These are phyloP conservation scores for Calliphora vicina DNA, from an alignment of 1,140 invertebrate genomes.

Conservation along the genomic window DNA sequence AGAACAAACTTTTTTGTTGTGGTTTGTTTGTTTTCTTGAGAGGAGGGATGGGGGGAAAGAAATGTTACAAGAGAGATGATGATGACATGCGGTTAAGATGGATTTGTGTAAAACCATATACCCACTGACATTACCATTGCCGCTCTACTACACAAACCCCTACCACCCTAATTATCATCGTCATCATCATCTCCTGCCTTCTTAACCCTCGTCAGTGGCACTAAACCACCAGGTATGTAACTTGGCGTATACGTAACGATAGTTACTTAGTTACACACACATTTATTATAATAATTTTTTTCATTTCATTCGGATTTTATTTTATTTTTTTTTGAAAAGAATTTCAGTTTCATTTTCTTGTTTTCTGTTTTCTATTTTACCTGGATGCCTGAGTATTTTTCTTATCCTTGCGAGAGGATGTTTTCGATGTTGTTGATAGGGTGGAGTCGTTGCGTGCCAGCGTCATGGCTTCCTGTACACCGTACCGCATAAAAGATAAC, in stretches of 20 bases:
- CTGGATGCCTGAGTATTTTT: slow-evolving; percentile 63
- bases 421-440: slow-evolving; percentile 62
- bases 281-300: not conserved
- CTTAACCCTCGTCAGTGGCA: not conserved
- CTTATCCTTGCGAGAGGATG: slow-evolving; percentile 63
- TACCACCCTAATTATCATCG: not conserved
- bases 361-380: slow-evolving; percentile 43
- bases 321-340: not conserved
- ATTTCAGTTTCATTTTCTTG: not conserved
- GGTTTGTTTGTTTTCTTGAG: not conserved
- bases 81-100: slow-evolving; percentile 11
- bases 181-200: not conserved
- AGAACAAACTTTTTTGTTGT: not conserved
- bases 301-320: not conserved
- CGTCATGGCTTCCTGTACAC: slow-evolving; percentile 62
- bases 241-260: not conserved
- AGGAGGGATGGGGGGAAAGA: no score
- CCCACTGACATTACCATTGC: no score
- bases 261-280: not conserved
- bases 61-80: not conserved
- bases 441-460: slow-evolving; percentile 63
- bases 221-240: not conserved
- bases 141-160: not conserved
- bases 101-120: not conserved
- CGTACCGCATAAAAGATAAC: slow-evolving; percentile 61